A percentile compares a stretch with the other conserved stretches of the same genome.
phyloP scores from a whole-genome alignment of 2,888 invertebrate species.

The Sialis fuliginosa region DNA sequence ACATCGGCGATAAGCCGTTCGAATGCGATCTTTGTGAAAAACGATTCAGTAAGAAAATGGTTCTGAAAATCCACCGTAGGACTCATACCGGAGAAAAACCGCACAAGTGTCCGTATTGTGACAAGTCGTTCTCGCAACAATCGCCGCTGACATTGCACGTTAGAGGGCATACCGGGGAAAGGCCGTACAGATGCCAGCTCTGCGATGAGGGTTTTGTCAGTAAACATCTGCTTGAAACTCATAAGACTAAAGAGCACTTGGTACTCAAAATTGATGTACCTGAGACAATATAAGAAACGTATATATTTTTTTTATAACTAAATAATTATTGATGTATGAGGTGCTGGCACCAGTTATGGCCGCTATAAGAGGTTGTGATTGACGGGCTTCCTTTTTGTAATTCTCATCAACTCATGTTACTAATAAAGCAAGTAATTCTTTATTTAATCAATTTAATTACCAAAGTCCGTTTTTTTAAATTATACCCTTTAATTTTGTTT shows the following conservation, averaged over 20 bases:
- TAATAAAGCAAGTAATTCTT: too few relatives aligned
- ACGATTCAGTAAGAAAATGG: conserved; percentile 19
- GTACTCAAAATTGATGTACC: too few relatives aligned
- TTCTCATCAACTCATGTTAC: too few relatives aligned
- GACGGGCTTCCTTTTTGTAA: too few relatives aligned
- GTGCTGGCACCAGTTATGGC: too few relatives aligned
- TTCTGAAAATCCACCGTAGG: conserved; percentile 30
- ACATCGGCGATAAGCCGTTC: conserved; percentile 24
- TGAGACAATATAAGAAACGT: too few relatives aligned
- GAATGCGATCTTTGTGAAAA: conserved; percentile 12
- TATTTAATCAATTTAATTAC: too few relatives aligned
- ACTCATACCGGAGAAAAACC: conserved; percentile 33
- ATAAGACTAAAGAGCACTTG: not conserved
- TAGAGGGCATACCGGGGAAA: conserved; percentile 34
- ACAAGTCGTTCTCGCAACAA: conserved; percentile 32
- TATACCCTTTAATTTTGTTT: too few relatives aligned
- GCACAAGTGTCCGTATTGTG: conserved; percentile 33
- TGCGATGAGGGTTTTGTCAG: not conserved
- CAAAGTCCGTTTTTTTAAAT: too few relatives aligned
- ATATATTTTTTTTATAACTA: too few relatives aligned
- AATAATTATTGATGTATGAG: too few relatives aligned
- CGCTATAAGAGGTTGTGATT: too few relatives aligned
- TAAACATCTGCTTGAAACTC: not conserved
- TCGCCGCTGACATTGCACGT: conserved; percentile 30
- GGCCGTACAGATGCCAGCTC: conserved; percentile 17